phyloP scores from a whole-genome alignment of 2,888 invertebrate genomes.

The Rotaria sp. region DNA sequence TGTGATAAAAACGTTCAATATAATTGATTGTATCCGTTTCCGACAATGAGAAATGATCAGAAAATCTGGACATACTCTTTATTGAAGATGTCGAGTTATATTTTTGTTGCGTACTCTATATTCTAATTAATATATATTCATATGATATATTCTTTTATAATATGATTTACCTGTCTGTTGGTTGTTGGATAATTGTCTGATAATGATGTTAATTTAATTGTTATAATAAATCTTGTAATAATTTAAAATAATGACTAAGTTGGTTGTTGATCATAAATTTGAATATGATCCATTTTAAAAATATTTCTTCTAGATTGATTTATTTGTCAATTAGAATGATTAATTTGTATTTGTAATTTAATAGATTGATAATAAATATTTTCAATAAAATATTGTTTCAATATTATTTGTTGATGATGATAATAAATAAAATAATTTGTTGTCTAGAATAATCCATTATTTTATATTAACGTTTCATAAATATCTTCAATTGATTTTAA shows the following conservation, averaged over 20 bases:
- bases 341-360: conserved; percentile 7
- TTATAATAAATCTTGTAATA: conserved; percentile 3
- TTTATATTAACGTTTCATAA: conserved; percentile 8
- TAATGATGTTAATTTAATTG: background rate
- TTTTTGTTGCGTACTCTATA: too few relatives aligned
- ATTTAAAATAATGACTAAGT: background rate
- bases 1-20: too few relatives aligned
- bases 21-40: too few relatives aligned
- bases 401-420: background rate
- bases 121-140: too few relatives aligned
- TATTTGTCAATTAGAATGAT: background rate
- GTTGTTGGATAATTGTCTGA: background rate
- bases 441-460: background rate
- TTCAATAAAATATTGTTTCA: background rate
- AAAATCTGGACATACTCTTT: too few relatives aligned
- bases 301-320: background rate
- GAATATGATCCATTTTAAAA: background rate
- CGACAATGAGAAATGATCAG: too few relatives aligned
- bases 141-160: too few relatives aligned
- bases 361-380: background rate
- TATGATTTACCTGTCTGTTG: background rate
- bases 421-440: background rate
- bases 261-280: background rate
- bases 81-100: too few relatives aligned
- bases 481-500: background rate